Evolutionary conservation across 2,888 invertebrate genomes (phyloP).

Genomic region (Tricholauxania praeusta): DNA sequence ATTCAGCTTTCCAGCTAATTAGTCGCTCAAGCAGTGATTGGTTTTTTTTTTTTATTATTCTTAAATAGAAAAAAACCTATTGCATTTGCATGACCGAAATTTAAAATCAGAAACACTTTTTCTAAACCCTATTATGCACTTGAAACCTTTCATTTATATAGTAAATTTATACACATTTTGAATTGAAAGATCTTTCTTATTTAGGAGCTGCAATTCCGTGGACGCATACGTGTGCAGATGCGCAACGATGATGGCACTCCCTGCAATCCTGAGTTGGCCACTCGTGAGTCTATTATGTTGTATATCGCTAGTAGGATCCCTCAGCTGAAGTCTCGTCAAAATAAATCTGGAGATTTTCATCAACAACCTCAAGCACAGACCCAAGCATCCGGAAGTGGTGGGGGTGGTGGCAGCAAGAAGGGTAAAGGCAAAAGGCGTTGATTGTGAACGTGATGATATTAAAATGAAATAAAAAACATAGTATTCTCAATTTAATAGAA

Average conservation of each 20-base stretch:
- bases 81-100: too few relatives aligned
- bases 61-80: too few relatives aligned
- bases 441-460: not conserved
- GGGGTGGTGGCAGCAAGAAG: constrained; percentile 61
- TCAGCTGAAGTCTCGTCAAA: constrained; percentile 85
- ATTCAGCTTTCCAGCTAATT: too few relatives aligned
- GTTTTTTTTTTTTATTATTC: too few relatives aligned
- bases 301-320: constrained; percentile 89
- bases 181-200: constrained; percentile 43
- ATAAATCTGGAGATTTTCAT: constrained; percentile 52
- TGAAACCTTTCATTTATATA: not conserved
- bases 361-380: constrained; percentile 48
- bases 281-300: constrained; percentile 81
- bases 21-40: too few relatives aligned
- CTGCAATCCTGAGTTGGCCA: constrained; percentile 77
- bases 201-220: constrained; percentile 83
- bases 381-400: constrained; percentile 45
- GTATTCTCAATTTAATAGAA: too few relatives aligned
- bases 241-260: constrained; percentile 90
- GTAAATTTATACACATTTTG: not conserved
- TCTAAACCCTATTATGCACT: too few relatives aligned
- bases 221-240: constrained; percentile 92
- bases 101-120: not conserved
- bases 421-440: constrained; percentile 66
- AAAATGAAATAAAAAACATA: too few relatives aligned